Evolutionary conservation across 2,888 invertebrate species (phyloP).

Genomic region (Mimas tiliae): DNA sequence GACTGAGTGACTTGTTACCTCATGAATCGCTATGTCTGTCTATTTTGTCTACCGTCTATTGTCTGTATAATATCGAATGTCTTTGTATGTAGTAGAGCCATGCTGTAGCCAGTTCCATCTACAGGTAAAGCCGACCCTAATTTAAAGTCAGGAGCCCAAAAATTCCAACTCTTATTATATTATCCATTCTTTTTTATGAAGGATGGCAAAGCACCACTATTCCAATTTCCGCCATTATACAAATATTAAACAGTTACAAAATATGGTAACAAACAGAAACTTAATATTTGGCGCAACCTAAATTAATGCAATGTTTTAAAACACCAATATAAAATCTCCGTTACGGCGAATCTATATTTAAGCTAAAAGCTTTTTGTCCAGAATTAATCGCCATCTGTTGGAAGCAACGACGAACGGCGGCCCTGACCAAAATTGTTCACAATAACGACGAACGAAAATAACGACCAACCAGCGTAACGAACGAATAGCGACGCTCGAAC

Average conservation of each 20-base stretch:
- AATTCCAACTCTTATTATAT: too few relatives aligned
- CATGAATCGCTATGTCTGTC: too few relatives aligned
- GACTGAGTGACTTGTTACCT: too few relatives aligned
- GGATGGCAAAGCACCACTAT: too few relatives aligned
- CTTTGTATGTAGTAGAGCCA: too few relatives aligned
- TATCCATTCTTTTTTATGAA: too few relatives aligned
- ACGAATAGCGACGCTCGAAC: conserved; percentile 52
- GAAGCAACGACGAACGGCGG: conserved; percentile 42
- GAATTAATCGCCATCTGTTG: conserved; percentile 64
- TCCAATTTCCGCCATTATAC: too few relatives aligned
- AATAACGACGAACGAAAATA: conserved; percentile 70
- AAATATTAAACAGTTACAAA: not conserved
- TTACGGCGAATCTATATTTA: conserved; percentile 30
- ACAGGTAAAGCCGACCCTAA: too few relatives aligned
- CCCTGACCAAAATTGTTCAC: conserved; percentile 45
- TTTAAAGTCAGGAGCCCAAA: too few relatives aligned
- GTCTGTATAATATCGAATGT: too few relatives aligned
- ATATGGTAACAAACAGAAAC: not conserved
- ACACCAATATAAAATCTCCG: not conserved
- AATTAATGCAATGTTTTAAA: conserved; percentile 22
- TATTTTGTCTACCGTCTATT: too few relatives aligned
- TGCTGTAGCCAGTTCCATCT: too few relatives aligned
- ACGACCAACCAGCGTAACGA: conserved; percentile 61
- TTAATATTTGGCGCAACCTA: not conserved
- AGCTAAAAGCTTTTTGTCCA: conserved; percentile 37